Conservation (phyloP, 2,797 vertebrate species). For the Acridotheres tristis region DNA sequence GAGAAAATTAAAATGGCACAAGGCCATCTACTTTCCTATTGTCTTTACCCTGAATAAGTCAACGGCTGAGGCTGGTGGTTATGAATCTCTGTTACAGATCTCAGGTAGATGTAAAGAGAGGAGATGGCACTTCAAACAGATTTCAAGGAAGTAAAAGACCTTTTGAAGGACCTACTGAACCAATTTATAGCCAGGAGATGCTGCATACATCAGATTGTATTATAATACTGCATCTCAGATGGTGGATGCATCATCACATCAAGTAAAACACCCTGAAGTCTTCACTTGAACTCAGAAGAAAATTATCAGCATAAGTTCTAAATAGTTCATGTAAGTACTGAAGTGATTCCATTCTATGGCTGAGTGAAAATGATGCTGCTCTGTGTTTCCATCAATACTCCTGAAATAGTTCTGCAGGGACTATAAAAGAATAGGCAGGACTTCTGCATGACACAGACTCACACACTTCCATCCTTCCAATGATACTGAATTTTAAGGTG, state of each 20-base stretch:
- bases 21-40: neutral
- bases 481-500: neutral
- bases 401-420: neutral
- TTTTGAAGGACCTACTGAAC: neutral
- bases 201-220: neutral
- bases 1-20: neutral
- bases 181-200: neutral
- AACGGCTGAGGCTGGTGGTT: neutral
- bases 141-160: neutral
- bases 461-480: neutral
- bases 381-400: neutral
- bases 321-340: neutral
- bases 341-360: neutral
- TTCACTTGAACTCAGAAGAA: neutral
- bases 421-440: neutral
- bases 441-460: neutral
- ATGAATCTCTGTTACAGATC: neutral
- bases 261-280: neutral
- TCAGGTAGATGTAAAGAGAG: neutral
- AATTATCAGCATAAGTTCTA: neutral
- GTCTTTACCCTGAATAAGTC: neutral
- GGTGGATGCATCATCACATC: neutral
- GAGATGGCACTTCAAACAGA: neutral
- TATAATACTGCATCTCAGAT: neutral
- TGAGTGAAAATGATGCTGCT: neutral